A percentile compares a stretch with the other conserved stretches of the same genome.
These are phyloP conservation scores for Laticauda colubrina DNA, from an alignment of 2,113 vertebrate species.

Conservation along the genomic window DNA sequence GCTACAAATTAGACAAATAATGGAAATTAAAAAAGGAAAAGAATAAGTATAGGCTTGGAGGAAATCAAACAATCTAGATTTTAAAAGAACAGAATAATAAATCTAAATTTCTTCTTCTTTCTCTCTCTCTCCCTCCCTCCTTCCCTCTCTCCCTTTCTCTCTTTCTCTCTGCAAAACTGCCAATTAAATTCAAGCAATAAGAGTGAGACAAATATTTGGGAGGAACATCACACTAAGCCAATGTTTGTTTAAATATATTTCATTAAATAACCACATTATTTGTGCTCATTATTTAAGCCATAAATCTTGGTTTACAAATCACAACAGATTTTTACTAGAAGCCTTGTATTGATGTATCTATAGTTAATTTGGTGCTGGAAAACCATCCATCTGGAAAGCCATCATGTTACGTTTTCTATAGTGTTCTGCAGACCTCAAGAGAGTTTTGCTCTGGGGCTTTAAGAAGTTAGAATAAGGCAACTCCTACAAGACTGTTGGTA, in stretches of 20 bases:
- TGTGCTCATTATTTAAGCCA: not conserved
- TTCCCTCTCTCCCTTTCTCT: accelerated
- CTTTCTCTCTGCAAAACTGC: not conserved
- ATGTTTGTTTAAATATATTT: not conserved
- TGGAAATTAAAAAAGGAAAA: not conserved
- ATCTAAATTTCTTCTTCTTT: not conserved
- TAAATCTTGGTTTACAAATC: not conserved
- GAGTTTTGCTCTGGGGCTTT: not conserved
- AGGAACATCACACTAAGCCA: not conserved
- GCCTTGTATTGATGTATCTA: not conserved
- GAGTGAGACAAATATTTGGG: not conserved
- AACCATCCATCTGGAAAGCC: not conserved
- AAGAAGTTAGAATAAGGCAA: not conserved
- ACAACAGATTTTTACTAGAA: not conserved
- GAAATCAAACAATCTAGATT: not conserved
- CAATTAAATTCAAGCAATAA: not conserved
- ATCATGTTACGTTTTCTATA: not conserved
- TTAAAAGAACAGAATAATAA: not conserved
- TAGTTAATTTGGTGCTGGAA: not conserved
- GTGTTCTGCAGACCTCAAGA: not conserved
- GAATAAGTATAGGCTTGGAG: not conserved
- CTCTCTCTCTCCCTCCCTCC: too few species aligned
- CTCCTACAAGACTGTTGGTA: not conserved
- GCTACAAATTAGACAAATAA: not conserved
- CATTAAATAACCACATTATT: not conserved